phyloP scores from a whole-genome alignment of 2,888 invertebrate genomes.

The Heliconius charithonia region DNA sequence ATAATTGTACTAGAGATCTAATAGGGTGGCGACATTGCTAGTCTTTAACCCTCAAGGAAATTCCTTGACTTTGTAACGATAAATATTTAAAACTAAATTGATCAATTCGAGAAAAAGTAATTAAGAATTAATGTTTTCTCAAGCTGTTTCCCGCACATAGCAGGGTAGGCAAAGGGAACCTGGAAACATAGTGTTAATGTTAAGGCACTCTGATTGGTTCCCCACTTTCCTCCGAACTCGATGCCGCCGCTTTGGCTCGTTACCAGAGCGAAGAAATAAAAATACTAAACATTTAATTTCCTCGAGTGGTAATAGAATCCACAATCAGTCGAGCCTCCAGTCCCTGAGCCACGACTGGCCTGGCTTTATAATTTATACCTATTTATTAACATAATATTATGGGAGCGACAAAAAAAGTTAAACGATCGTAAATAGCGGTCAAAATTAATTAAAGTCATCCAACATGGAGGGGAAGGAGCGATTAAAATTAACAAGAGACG shows the following conservation, averaged over 20 bases:
- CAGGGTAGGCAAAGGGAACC: not conserved
- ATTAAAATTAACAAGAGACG: slow-evolving; percentile 32
- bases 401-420: not conserved
- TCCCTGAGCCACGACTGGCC: not conserved
- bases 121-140: too few species aligned
- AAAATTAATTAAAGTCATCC: slow-evolving; percentile 25
- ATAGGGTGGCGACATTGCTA: not conserved
- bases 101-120: not conserved
- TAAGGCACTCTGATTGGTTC: not conserved
- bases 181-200: not conserved
- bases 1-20: slow-evolving; percentile 14
- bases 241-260: not conserved
- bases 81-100: too few species aligned
- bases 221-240: not conserved
- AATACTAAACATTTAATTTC: not conserved
- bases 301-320: not conserved
- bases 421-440: not conserved
- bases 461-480: slow-evolving; percentile 1
- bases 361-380: not conserved
- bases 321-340: not conserved
- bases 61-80: not conserved
- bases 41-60: not conserved
- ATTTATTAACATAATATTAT: not conserved
- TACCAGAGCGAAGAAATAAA: not conserved
- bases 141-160: not conserved